Conservation (phyloP, 2,888 invertebrate species). For the Eupeodes luniger region DNA sequence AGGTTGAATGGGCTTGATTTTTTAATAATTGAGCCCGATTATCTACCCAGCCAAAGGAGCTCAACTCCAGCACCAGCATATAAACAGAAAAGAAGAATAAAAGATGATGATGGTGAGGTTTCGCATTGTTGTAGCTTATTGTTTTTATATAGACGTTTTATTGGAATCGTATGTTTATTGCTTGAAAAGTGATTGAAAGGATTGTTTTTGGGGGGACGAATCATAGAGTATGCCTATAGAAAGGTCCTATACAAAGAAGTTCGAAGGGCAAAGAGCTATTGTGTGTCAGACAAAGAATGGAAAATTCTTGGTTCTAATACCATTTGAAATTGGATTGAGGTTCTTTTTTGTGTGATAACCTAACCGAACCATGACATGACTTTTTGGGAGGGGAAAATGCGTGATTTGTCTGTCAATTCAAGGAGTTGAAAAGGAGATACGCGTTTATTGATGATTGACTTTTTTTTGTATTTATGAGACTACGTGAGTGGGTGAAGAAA, state of each 20-base stretch:
- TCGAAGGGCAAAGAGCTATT: not conserved
- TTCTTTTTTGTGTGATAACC: conserved; percentile 1
- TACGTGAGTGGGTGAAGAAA: not conserved
- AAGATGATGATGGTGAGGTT: conserved; percentile 31
- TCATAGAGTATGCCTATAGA: too few relatives aligned
- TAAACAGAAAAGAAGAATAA: not conserved
- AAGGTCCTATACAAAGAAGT: not conserved
- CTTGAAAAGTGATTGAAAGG: conserved; percentile 33
- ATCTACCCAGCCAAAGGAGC: not conserved
- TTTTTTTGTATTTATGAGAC: not conserved
- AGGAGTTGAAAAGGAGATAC: not conserved
- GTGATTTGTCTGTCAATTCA: conserved; percentile 1
- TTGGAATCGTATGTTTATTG: conserved; percentile 70
- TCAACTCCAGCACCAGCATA: not conserved
- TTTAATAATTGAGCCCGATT: conserved; percentile 52
- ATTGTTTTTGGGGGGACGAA: not conserved
- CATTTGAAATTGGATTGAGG: conserved; percentile 12
- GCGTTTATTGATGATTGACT: not conserved
- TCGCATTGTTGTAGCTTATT: conserved; percentile 57
- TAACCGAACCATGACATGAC: conserved; percentile 15
- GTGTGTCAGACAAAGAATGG: not conserved
- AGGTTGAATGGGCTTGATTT: conserved; percentile 36
- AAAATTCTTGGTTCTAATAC: not conserved
- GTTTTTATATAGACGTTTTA: conserved; percentile 54
- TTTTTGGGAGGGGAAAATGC: not conserved